phyloP scores from a whole-genome alignment of 2,113 vertebrate species.

The Philantomba maxwellii region DNA sequence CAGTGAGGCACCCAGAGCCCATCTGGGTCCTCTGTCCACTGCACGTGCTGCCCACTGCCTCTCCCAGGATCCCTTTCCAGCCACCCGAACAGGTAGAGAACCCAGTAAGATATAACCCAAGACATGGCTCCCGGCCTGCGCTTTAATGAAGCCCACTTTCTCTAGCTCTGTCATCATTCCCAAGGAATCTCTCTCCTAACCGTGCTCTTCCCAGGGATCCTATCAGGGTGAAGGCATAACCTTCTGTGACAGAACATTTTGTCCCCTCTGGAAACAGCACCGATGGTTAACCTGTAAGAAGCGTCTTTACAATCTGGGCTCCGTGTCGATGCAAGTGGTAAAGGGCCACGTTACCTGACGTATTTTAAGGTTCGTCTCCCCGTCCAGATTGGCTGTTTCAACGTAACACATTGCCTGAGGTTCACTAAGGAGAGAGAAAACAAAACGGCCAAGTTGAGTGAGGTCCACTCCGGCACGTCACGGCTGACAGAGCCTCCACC shows the following conservation, averaged over 20 bases:
- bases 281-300: too few species aligned
- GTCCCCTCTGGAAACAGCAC: not conserved
- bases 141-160: not conserved
- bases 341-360: slow-evolving; percentile 85
- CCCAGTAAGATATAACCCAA: not conserved
- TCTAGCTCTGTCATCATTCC: not conserved
- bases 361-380: slow-evolving; percentile 98
- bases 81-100: not conserved
- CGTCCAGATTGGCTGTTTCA: slow-evolving; percentile 98
- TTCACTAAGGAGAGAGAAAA: slow-evolving; percentile 82
- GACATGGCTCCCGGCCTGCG: not conserved
- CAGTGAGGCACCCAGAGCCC: not conserved
- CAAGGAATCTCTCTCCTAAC: not conserved
- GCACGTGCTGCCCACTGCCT: not conserved
- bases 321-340: not conserved
- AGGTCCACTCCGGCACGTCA: not conserved
- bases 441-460: not conserved
- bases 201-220: not conserved
- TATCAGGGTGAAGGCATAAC: not conserved
- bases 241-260: not conserved
- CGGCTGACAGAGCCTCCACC: not conserved
- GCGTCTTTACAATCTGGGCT: too few species aligned
- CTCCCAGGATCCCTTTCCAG: not conserved
- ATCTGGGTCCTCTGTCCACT: not conserved
- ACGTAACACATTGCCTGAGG: slow-evolving; percentile 99